These are phyloP conservation scores for rabbit (Oryctolagus cuniculus) DNA, from an alignment of 2,113 vertebrate species.

Conservation along the genomic window DNA sequence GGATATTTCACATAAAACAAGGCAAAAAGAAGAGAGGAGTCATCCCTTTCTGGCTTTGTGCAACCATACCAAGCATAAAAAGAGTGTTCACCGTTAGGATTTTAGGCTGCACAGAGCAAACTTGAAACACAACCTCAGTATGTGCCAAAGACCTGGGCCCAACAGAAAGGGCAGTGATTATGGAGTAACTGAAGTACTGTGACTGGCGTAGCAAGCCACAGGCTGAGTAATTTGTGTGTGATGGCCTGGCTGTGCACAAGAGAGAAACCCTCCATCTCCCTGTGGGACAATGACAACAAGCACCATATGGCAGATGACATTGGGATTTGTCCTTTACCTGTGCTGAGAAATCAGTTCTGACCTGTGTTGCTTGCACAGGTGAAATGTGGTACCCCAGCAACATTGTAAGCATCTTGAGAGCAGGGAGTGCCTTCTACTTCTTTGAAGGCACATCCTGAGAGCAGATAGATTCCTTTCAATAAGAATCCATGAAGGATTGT, in stretches of 20 bases:
- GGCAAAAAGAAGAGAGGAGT: neutral
- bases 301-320: neutral
- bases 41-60: neutral
- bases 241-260: neutral
- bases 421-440: neutral
- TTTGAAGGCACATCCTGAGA: neutral
- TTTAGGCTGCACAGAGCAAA: neutral
- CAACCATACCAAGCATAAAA: neutral
- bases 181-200: neutral
- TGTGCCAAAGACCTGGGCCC: neutral
- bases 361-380: neutral
- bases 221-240: neutral
- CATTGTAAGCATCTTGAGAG: neutral
- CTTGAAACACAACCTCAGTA: neutral
- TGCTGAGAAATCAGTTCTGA: constrained; percentile 45
- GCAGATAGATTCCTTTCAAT: neutral
- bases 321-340: constrained; percentile 41
- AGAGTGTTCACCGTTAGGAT: no score
- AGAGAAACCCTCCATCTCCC: constrained; percentile 17
- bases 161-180: neutral
- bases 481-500: neutral
- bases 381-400: neutral
- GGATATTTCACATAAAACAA: constrained; percentile 5
- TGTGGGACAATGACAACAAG: constrained; percentile 8
- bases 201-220: neutral